Base-by-base conservation (phyloP, 2,797 vertebrate genomes). In the Syngnathus rostellatus region DNA sequence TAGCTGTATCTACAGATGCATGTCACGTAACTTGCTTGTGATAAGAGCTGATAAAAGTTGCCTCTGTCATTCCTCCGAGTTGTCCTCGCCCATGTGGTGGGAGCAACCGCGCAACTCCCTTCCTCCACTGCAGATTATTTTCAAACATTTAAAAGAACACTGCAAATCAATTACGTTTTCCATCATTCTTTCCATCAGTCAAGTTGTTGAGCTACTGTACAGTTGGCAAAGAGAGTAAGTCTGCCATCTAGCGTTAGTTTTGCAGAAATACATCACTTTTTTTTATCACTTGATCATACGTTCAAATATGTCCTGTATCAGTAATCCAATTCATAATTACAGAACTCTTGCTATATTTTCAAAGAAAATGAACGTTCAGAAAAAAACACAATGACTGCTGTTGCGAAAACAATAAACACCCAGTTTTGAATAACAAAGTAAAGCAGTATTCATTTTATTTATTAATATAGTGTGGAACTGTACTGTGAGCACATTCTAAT, bases 31-130 rank as follows among this genome's bases (percentile, higher is more conserved):
- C 72, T 73, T 74, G 71, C 66, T 70, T 58, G 10, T 72, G 68
- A 81, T 83, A 75, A 83, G 39, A 80, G 51, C 68, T 70, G 65
- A 74, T 71, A 68, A 79, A 65, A 83, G 79, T 86, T 85, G 68
- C 64, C 43, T 74, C 64, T 63, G 65, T 64, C 55, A 31, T 64
- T 64, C 71, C 69, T 75, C 81, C 67, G 80, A 78, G 83, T 81
- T 81, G 73, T 38, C 17, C 50, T 63, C 69, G 64, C 43, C 65
- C 70, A 74, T 38, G 41, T 1, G 19, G 19, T 64, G 64, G 54
- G 69, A 60, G 39, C 61, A 31, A 31, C 1, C 40, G 61, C 67
- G 71, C 73, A 66, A 21, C 65, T 68, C 46, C 69, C 31, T 31
- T 31, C 31, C 31, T 31, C 31, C 31, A 31, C 31, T 4, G 31